Evolutionary conservation across 35 echinoderm and acorn worm genomes (phyloP), one percentile per base, ranked within the genome.

Genomic region (Strongylocentrotus purpuratus): DNA sequence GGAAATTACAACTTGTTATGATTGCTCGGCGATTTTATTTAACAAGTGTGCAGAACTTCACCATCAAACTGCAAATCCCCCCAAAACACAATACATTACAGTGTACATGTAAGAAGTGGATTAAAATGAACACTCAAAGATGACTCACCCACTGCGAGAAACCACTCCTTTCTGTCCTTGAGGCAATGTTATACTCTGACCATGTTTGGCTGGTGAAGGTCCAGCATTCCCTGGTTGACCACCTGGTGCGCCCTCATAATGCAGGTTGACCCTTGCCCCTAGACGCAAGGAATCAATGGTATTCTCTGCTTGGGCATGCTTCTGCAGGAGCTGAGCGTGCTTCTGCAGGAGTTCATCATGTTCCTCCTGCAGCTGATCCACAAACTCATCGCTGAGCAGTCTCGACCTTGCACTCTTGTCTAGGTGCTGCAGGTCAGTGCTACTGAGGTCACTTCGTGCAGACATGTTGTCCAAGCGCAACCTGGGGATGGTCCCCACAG

Each of bases 241-340:
- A 52, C 33, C 94, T 2, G 94, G 95, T 48, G 96, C 95, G 28
- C 61, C 87, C 95, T 97, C 96, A n/a, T 95, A 96, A 7, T 95
- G 95, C 22, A 99, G 61, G 93, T 96, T 99, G 8, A 99, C 98
- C 94, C 95, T 97, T 47, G 98, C 98, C 4, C 98, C 98, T 20
- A 99, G 92, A 31, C 96, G 94, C 41, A 99, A 50, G 47, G 96
- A 96, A 92, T 99, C 98, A 85, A 99, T 99, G 25, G 98, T 99
- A 35, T 98, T 97, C 93, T 99, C 98, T 28, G 98, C 98, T 32
- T 95, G 97, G 5, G 98, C 98, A 95, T 98, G 98, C 88, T 99
- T 99, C n/a, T 95, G 94, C 17, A 99, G 85, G 45, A 99, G 88
- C 20, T 99, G 97, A 94, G 97, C 98, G 33, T 99, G 98, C 31